Conservation (phyloP, 2,888 invertebrate species). For the Serrognathus titanus region DNA sequence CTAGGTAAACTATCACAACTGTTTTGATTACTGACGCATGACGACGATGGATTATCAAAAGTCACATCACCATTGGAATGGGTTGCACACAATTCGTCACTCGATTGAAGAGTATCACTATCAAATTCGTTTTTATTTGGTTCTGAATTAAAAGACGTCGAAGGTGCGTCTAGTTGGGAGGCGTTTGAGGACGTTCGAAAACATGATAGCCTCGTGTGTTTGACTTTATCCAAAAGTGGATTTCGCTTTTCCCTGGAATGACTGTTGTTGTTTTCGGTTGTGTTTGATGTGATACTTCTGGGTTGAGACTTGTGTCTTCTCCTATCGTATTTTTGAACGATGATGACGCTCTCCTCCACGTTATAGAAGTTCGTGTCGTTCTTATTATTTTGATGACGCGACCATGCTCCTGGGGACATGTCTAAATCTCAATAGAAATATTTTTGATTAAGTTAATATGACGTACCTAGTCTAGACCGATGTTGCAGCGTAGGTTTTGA, state of each 20-base stretch:
- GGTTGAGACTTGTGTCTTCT: slow-evolving; percentile 53
- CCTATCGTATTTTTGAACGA: slow-evolving; percentile 56
- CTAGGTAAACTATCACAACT: slow-evolving; percentile 34
- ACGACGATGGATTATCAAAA: background rate
- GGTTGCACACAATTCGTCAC: background rate
- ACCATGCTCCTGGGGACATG: slow-evolving; percentile 62
- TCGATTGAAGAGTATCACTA: background rate
- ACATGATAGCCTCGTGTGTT: slow-evolving; percentile 67
- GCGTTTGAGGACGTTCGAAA: slow-evolving; percentile 59
- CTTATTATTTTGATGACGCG: slow-evolving; percentile 59
- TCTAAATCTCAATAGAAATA: slow-evolving; percentile 46
- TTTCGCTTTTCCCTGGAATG: slow-evolving; percentile 64
- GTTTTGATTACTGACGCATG: background rate
- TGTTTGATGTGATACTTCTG: slow-evolving; percentile 34
- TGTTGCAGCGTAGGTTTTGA: slow-evolving; percentile 22
- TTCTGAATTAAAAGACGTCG: slow-evolving; percentile 20
- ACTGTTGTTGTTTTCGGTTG: slow-evolving; percentile 43
- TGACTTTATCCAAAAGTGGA: slow-evolving; percentile 67
- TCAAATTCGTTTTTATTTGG: slow-evolving; percentile 3
- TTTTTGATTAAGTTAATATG: slow-evolving; percentile 17
- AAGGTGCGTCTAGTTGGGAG: slow-evolving; percentile 48
- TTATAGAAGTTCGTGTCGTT: slow-evolving; percentile 68
- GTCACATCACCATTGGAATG: background rate
- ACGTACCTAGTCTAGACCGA: slow-evolving; percentile 53
- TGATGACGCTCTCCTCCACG: slow-evolving; percentile 59